Base-by-base conservation (phyloP, 2,888 invertebrate species). In the Watsonalla binaria region DNA sequence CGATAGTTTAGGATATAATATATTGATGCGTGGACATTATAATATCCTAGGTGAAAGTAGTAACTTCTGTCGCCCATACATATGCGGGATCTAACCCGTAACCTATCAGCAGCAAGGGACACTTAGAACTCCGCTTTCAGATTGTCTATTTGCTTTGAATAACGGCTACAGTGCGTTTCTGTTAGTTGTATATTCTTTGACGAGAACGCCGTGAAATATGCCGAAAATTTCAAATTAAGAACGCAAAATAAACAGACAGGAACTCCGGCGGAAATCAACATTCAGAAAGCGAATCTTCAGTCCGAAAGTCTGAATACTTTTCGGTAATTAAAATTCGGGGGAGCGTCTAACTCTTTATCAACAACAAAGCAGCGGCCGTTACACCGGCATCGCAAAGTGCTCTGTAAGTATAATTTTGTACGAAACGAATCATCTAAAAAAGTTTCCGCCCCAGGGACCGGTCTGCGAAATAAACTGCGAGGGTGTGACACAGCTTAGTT, bases 341-440 rank as follows among this genome's bases (percentile, higher is more conserved):
- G 14, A 15, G 48, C 37, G 6, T 9, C 8, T 9, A 49, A 49
- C 49, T 39, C 49, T 49, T 49, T 11, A 15, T 49, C 9, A 49
- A 49, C 39, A 37, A 49, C 49, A 48, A 34, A 35, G 8, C 14
- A 48, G 13, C 13, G 37, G 49, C 49, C 49, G 37, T 49, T 15
- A 49, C 37, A 37, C 49, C 15, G 9, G 48, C 35, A 48, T 48
- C 48, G 13, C 49, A 14, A 37, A 48, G 34, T 33, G 7, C 39
- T 37, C 49, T 49, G 14, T 37, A 49, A 49, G 49, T 49, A 37
- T 49, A 39, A 49, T 49, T 49, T 49, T 49, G 37, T 39, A 37
- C 49, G 49, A 14, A 49, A 49, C 14, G 49, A 49, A 49, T 49
- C 49, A 49, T 49, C 49, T 37, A 37, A 49, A 49, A 48, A 49